Evolutionary conservation across 2,888 invertebrate genomes (phyloP), one percentile per base, ranked within the genome.

Genomic region (Apotomis betuletana): DNA sequence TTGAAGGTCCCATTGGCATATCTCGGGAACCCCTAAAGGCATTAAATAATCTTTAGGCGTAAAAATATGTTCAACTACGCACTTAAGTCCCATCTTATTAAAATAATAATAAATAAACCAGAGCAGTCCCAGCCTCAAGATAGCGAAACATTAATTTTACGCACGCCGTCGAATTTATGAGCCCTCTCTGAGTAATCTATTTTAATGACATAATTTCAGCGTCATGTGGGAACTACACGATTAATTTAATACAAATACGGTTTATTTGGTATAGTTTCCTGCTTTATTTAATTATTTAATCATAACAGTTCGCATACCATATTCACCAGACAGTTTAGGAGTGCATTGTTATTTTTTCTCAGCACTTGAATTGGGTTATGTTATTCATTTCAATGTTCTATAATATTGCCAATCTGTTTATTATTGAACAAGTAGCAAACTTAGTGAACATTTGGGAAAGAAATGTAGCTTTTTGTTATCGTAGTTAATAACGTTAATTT

Each of bases 111-210:
- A 12, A 41, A 54, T 41, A 6, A 64, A 54, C 15, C 12, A 54
- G 41, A 54, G 12, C 41, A 5, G 36, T 62, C 27, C 6, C 12
- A 0, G 5, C 27, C 55, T 49, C 46, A 57, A 55, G 58, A 67
- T 58, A 59, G 58, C 10, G 58, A 27, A 55, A 67, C 67, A 59
- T 67, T 51, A 59, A 58, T 73, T 73, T 69, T 65, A 65, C 69
- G 58, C 67, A 61, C 54, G 54, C 58, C 52, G 55, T 65, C 36
- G 69, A 69, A 36, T 73, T 62, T 69, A 73, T 69, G 65, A 69
- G 60, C 51, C 69, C 73, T 67, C 61, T 27, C 60, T 73, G 73
- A 73, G 69, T 67, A 73, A 73, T 73, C 62, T 67, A 69, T 67
- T 73, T 73, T 60, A 73, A 73, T 65, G 73, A 73, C 65, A 73